A percentile compares a stretch with the other conserved stretches of the same genome.
These are phyloP conservation scores for Diachasma alloeum DNA, from an alignment of 1,140 invertebrate species.

Conservation along the genomic window DNA sequence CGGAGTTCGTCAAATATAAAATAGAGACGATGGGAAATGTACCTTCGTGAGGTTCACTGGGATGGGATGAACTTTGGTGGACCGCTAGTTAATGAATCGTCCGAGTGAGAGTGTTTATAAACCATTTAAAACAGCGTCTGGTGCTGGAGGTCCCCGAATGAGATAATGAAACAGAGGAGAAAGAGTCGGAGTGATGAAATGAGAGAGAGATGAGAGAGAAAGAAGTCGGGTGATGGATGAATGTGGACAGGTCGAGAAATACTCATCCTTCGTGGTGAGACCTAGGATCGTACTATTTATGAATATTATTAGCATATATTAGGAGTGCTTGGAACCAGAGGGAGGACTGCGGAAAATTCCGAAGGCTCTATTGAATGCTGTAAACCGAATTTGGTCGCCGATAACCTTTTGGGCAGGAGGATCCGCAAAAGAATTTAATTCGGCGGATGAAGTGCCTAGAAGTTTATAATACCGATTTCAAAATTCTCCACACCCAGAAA, in stretches of 20 bases:
- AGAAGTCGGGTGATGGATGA: conserved; percentile 54
- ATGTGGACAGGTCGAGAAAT: conserved; percentile 45
- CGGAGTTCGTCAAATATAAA: too few relatives aligned
- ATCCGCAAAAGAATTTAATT: too few relatives aligned
- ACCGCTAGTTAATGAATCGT: conserved; percentile 42
- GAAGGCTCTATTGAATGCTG: background rate
- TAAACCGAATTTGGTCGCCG: too few relatives aligned
- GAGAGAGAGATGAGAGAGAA: conserved; percentile 26
- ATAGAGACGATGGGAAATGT: too few relatives aligned
- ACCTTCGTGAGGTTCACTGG: too few relatives aligned
- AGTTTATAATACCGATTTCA: too few relatives aligned
- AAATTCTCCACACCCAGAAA: too few relatives aligned
- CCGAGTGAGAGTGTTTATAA: conserved; percentile 46
- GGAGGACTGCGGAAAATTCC: background rate
- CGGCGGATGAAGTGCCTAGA: too few relatives aligned
- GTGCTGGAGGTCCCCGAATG: conserved; percentile 25
- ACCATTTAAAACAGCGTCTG: conserved; percentile 52
- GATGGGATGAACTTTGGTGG: background rate
- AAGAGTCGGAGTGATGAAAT: conserved; percentile 40
- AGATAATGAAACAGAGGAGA: conserved; percentile 31
- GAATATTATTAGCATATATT: conserved; percentile 34
- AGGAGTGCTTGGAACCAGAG: background rate
- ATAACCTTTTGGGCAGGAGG: too few relatives aligned
- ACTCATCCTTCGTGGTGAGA: conserved; percentile 26
- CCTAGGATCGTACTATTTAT: conserved; percentile 35